phyloP scores from a whole-genome alignment of 2,888 invertebrate species.

The Lycocerus yunnanus region DNA sequence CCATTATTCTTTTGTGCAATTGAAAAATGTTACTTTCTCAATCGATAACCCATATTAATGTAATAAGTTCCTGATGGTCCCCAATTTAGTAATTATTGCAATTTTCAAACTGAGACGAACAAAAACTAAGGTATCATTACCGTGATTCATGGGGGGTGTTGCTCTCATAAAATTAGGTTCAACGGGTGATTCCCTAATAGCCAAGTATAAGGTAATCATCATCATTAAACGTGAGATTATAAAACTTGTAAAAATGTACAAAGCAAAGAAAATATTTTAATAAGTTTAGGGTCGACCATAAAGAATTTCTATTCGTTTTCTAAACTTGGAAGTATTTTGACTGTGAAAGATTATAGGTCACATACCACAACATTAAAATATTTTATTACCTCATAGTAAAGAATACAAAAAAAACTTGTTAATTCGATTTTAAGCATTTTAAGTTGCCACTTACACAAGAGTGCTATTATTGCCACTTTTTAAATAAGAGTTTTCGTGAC shows the following conservation, averaged over 20 bases:
- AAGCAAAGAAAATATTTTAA: background rate
- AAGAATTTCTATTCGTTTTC: background rate
- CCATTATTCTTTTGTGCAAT: background rate
- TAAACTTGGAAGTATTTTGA: background rate
- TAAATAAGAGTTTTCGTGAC: background rate
- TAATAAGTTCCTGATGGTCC: too few relatives aligned
- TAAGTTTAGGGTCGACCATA: background rate
- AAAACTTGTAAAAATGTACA: too few relatives aligned
- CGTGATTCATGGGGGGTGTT: too few relatives aligned
- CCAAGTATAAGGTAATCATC: too few relatives aligned
- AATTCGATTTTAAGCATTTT: constrained; percentile 3
- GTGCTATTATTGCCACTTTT: background rate
- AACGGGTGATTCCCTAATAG: background rate
- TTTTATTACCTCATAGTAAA: background rate
- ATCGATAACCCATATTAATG: background rate
- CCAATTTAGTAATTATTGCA: too few relatives aligned
- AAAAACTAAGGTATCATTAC: background rate
- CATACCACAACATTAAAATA: background rate
- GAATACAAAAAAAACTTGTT: background rate
- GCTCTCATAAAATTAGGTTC: too few relatives aligned
- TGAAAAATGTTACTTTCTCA: background rate
- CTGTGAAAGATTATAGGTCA: background rate
- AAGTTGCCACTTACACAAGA: background rate
- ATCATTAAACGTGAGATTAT: background rate
- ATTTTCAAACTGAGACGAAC: too few relatives aligned